Evolutionary conservation across 2,888 invertebrate species (phyloP), one percentile per base, ranked within the genome.

Genomic region (Eilema sororculum): DNA sequence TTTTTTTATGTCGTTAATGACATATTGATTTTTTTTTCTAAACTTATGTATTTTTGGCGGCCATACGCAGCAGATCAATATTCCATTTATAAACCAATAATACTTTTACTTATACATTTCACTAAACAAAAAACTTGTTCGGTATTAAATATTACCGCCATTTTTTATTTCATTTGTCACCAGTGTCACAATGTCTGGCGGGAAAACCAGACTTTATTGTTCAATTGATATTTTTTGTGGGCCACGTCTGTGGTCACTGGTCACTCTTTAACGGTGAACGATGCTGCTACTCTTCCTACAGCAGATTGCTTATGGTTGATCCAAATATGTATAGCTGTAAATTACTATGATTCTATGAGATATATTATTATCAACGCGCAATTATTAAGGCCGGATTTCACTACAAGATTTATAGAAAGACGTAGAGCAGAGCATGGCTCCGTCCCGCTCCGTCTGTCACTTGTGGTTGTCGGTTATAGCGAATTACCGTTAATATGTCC

Each of bases 221-320:
- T 69, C 16, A n/a, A 56, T 72, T 30, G 67, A 56, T 71, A 33
- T 70, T 78, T 80, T 80, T 71, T 80, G 69, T 60, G 52, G 41
- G 25, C 66, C 69, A 56, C 72, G 65, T 69, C 76, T 76, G 77
- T 76, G 78, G 75, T 79, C 56, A 30, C n/a, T 76, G 78, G 75
- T 79, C 56, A 30, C n/a, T 20, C 20, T 33, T 20, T 81, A 83
- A 84, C 82, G 77, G 83, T 82, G 60, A 65, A 52, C 63, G 60
- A 65, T 66, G 65, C 70, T 74, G 61, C 67, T 63, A 67, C 60
- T 72, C 57, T 76, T 60, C 66, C 63, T 70, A 65, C 65, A 58
- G 69, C 25, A 70, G 66, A 77, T 75, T 78, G 72, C 65, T 72
- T 68, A 77, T 70, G 67, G 57, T 69, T 56, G 41, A 67, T 66